Conservation (phyloP, 2,797 vertebrate species). For the Ispidina picta region DNA sequence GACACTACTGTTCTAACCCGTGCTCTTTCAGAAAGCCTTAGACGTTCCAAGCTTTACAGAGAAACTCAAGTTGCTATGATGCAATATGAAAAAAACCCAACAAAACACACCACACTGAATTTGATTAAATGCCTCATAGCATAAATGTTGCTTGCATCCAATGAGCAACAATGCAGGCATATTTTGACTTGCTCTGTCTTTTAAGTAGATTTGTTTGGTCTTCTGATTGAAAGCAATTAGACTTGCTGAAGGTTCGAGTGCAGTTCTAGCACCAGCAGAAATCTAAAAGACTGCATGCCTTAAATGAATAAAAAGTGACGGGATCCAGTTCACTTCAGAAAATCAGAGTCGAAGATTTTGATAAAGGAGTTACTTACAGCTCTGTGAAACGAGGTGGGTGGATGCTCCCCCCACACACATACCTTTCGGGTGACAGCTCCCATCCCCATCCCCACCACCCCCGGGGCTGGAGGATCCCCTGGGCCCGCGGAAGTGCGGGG, state of each 20-base stretch:
- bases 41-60: not conserved
- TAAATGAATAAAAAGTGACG: rapidly evolving
- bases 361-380: not conserved
- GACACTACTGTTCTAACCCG: not conserved
- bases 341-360: not conserved
- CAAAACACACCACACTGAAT: not conserved
- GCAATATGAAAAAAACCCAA: no score
- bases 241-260: not conserved
- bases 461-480: not conserved
- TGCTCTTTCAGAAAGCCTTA: not conserved
- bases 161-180: not conserved
- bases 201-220: not conserved
- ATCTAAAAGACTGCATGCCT: not conserved
- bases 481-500: not conserved
- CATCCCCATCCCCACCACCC: not conserved
- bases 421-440: not conserved
- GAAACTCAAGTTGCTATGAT: not conserved
- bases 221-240: not conserved
- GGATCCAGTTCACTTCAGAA: not conserved
- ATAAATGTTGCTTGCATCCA: not conserved
- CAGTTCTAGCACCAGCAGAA: not conserved
- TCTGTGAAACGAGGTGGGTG: not conserved
- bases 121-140: not conserved
- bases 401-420: no score
- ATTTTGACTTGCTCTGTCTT: not conserved